These are phyloP conservation scores for Agelastica alni DNA, from an alignment of 2,888 invertebrate species.

Conservation along the genomic window DNA sequence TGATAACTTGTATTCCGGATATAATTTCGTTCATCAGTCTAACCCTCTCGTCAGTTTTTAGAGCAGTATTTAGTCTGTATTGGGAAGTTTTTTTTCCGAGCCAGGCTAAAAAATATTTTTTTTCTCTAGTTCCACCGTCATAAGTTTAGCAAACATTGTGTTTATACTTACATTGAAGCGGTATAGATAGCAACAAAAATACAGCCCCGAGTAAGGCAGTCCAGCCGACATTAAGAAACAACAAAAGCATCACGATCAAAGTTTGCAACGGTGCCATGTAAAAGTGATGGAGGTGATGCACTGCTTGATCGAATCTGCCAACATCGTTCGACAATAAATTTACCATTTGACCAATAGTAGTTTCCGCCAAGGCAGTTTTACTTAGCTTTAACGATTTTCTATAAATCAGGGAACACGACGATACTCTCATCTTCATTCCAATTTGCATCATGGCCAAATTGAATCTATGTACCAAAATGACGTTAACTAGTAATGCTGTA, in stretches of 20 bases:
- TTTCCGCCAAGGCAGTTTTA: conserved; percentile 81
- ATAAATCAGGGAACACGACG: conserved; percentile 27
- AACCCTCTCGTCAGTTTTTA: conserved; percentile 82
- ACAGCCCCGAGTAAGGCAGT: conserved; percentile 53
- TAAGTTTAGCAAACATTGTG: not conserved
- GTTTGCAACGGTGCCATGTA: conserved; percentile 59
- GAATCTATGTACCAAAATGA: conserved; percentile 71
- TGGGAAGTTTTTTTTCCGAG: conserved; percentile 75
- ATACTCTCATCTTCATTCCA: conserved; percentile 77
- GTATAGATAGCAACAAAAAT: conserved; percentile 48
- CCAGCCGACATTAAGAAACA: conserved; percentile 54
- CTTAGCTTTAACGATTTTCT: conserved; percentile 67
- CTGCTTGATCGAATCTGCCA: conserved; percentile 71
- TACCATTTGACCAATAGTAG: conserved; percentile 67
- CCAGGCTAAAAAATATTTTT: conserved; percentile 46
- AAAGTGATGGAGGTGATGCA: conserved; percentile 29
- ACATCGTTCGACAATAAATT: conserved; percentile 80
- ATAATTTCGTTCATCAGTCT: conserved; percentile 88
- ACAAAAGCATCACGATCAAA: conserved; percentile 60
- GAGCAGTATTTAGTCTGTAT: conserved; percentile 73
- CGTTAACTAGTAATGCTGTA: conserved; percentile 70
- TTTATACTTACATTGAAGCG: conserved; percentile 40
- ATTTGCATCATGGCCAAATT: conserved; percentile 83
- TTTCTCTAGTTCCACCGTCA: not conserved
- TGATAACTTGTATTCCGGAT: too few species aligned